These are phyloP conservation scores for Craterocephalus amniculus DNA, from an alignment of 2,797 vertebrate species.

Conservation along the genomic window DNA sequence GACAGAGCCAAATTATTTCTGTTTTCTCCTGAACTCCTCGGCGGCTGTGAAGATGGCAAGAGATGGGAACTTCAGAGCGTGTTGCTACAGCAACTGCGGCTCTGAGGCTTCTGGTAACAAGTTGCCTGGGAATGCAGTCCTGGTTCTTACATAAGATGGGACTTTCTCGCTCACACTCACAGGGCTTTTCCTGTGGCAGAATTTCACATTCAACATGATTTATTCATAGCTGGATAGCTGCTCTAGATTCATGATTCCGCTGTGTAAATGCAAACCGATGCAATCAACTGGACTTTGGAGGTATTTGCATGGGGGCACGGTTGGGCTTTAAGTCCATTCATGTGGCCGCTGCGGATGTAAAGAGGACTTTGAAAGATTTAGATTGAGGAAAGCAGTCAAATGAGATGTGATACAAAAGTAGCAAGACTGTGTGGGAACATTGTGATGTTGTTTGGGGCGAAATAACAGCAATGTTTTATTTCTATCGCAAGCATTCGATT, in stretches of 20 bases:
- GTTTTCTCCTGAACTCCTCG: slow-evolving; percentile 38
- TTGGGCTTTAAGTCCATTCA: slow-evolving; percentile 33
- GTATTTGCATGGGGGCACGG: slow-evolving; percentile 45
- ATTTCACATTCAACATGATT: slow-evolving; percentile 76
- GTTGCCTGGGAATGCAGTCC: slow-evolving; percentile 74
- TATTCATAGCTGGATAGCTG: slow-evolving; percentile 71
- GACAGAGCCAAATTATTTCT: slow-evolving; percentile 47
- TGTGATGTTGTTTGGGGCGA: slow-evolving; percentile 21
- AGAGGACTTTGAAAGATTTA: slow-evolving; percentile 34
- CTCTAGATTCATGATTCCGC: slow-evolving; percentile 62
- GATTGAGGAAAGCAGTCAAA: slow-evolving; percentile 34
- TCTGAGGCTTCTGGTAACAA: slow-evolving; percentile 76
- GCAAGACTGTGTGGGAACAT: not conserved
- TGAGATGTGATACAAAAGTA: slow-evolving; percentile 27
- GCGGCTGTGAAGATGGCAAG: slow-evolving; percentile 35
- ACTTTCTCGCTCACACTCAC: slow-evolving; percentile 50
- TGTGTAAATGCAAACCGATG: slow-evolving; percentile 61
- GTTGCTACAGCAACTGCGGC: slow-evolving; percentile 75
- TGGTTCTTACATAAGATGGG: slow-evolving; percentile 74
- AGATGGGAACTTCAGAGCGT: slow-evolving; percentile 59
- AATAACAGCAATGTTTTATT: slow-evolving; percentile 1
- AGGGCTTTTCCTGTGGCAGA: slow-evolving; percentile 77
- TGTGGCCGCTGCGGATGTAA: slow-evolving; percentile 42
- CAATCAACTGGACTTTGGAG: slow-evolving; percentile 56
- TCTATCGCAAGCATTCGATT: not conserved